phyloP scores from a whole-genome alignment of 2,113 vertebrate genomes.

The Cavia porcellus region DNA sequence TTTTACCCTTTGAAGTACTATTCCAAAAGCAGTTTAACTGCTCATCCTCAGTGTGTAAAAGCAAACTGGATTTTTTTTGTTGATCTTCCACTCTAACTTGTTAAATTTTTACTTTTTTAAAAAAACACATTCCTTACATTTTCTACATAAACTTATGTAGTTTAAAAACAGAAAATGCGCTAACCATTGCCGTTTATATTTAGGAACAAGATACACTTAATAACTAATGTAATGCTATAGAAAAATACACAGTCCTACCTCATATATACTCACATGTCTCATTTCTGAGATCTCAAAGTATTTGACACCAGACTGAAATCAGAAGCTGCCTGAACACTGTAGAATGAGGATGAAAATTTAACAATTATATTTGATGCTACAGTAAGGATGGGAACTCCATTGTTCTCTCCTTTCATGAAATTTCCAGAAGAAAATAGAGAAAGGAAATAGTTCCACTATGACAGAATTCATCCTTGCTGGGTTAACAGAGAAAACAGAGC shows the following conservation, averaged over 20 bases:
- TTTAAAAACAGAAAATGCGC: not conserved
- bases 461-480: not conserved
- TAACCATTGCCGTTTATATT: not conserved
- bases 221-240: not conserved
- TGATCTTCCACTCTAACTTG: not conserved
- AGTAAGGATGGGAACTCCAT: not conserved
- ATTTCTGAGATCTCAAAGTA: not conserved
- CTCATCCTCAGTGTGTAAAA: not conserved
- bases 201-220: too few relatives aligned
- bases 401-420: not conserved
- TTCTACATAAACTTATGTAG: not conserved
- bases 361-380: not conserved
- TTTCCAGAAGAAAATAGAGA: not conserved
- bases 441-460: constrained; percentile 20
- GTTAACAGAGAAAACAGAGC: not conserved
- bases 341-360: not conserved
- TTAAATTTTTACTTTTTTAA: not conserved
- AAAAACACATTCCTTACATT: not conserved
- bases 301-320: not conserved
- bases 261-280: not conserved
- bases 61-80: not conserved
- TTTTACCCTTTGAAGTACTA: not conserved
- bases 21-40: not conserved
- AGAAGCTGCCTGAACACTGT: not conserved
- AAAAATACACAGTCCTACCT: not conserved